These are phyloP conservation scores for Cryptus viduatorius DNA, from an alignment of 2,888 invertebrate species.

Conservation along the genomic window DNA sequence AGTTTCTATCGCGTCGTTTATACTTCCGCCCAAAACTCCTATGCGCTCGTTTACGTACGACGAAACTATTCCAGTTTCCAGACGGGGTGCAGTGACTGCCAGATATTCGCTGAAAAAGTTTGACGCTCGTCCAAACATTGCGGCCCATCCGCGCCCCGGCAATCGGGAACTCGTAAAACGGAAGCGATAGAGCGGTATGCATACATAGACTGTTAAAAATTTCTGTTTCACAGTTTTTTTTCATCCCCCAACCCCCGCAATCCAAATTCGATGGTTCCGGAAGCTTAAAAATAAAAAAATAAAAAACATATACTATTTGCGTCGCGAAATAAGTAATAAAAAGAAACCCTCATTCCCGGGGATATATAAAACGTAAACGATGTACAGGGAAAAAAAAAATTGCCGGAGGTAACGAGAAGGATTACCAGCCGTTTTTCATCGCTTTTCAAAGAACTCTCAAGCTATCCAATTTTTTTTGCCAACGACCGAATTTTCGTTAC, in stretches of 20 bases:
- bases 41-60: not conserved
- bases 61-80: conserved; percentile 12
- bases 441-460: not conserved
- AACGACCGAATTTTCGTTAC: conserved; percentile 10
- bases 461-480: conserved; percentile 22
- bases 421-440: conserved; percentile 22
- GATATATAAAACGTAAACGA: no score
- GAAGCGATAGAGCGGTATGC: not conserved
- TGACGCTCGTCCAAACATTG: conserved; percentile 11
- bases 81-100: not conserved
- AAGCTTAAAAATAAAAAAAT: not conserved
- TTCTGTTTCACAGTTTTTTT: not conserved
- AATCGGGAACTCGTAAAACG: conserved; percentile 14
- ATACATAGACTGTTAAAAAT: conserved; percentile 3
- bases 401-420: conserved; percentile 15
- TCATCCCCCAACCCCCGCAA: not conserved
- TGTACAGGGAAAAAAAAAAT: conserved; percentile 11
- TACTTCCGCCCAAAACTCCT: not conserved
- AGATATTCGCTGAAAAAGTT: conserved; percentile 41
- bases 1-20: conserved; percentile 20
- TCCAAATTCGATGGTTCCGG: not conserved
- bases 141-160: not conserved
- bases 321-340: conserved; percentile 6
- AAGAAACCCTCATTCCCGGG: not conserved
- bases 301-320: not conserved